These are phyloP conservation scores for Pogonognathellus flavescens DNA, from an alignment of 1,140 invertebrate species.

Conservation along the genomic window DNA sequence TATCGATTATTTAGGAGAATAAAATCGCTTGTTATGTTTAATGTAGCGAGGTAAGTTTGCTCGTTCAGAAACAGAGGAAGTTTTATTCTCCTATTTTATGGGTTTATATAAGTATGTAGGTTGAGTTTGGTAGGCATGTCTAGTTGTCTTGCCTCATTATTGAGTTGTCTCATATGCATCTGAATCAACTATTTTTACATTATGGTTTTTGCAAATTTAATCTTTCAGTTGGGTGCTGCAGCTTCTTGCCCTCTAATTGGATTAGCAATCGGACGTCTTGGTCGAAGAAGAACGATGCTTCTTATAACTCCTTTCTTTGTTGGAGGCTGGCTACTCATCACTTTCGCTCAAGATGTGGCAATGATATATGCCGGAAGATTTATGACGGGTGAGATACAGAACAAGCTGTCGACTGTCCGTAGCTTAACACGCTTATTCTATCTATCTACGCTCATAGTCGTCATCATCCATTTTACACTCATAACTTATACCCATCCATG, in stretches of 20 bases:
- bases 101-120: too few relatives aligned
- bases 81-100: too few relatives aligned
- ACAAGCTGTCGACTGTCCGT: background rate
- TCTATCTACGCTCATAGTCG: too few relatives aligned
- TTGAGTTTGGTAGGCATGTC: background rate
- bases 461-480: too few relatives aligned
- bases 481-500: too few relatives aligned
- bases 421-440: too few relatives aligned
- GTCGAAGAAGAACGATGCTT: conserved; percentile 76
- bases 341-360: conserved; percentile 71
- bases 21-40: too few relatives aligned
- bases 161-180: background rate
- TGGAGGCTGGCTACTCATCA: conserved; percentile 79
- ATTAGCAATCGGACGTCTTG: conserved; percentile 77
- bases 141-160: too few relatives aligned
- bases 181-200: background rate
- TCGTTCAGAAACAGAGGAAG: too few relatives aligned
- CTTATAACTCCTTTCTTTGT: conserved; percentile 76
- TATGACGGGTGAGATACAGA: conserved; percentile 73
- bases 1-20: too few relatives aligned
- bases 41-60: too few relatives aligned
- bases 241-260: conserved; percentile 70
- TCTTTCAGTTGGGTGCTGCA: conserved; percentile 60
- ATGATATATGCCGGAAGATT: conserved; percentile 77
- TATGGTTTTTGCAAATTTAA: background rate